These are phyloP conservation scores for Microcebus lehilahytsara DNA, from an alignment of 2,113 vertebrate genomes.

Conservation along the genomic window DNA sequence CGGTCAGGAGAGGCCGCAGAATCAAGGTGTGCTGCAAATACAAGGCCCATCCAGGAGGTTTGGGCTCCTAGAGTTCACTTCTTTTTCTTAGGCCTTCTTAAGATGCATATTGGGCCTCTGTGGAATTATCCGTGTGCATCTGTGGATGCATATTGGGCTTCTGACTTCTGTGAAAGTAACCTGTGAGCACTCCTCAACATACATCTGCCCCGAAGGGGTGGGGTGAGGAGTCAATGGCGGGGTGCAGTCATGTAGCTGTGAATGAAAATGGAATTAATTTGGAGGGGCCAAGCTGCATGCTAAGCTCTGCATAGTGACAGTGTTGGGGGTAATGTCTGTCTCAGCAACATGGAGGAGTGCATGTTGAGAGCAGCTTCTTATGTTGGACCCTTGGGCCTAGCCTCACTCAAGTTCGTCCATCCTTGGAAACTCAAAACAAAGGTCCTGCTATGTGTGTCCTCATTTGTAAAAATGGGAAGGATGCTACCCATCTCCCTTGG, in stretches of 20 bases:
- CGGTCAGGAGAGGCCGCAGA: background rate
- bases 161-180: background rate
- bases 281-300: background rate
- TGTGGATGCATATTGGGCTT: background rate
- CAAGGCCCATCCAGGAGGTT: background rate
- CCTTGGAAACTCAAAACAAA: background rate
- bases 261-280: background rate
- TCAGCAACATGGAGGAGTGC: accelerated
- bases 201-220: background rate
- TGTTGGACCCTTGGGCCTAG: background rate
- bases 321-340: background rate
- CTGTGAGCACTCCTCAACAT: background rate
- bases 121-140: too few species aligned
- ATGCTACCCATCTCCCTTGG: background rate
- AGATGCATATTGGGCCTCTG: background rate
- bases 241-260: too few species aligned
- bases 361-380: background rate
- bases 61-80: background rate
- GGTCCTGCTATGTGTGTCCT: background rate
- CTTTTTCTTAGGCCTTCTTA: background rate
- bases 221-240: background rate
- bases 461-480: background rate
- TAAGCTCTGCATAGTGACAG: background rate
- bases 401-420: background rate
- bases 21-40: background rate